Base-by-base conservation (phyloP, 2,113 vertebrate genomes). In the Archocentrus centrarchus region DNA sequence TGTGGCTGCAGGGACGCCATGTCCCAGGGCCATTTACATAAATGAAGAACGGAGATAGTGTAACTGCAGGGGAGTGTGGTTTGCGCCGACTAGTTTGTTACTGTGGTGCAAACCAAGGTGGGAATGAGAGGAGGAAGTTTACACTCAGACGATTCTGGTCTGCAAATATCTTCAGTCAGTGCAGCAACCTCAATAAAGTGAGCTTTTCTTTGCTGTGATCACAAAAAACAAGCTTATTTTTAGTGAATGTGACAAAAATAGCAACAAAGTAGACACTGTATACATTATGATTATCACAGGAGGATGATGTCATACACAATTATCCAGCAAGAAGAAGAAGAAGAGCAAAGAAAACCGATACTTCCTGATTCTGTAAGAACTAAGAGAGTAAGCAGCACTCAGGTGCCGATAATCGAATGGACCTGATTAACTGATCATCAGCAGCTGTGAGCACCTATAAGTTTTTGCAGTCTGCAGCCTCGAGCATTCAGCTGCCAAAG, bases 1-100 rank as follows among this genome's bases (percentile, higher is more conserved):
- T 22, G 1, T 1, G 80, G 59, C 6, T 22, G 59, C 81, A 7
- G 37, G 61, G 76, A 59, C 53, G 2, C 44, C 66, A 0, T 73
- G 66, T 79, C 57, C 15, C 85, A 20, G 53, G 57, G 78, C 39
- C 30, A 30, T 59, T 79, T 76, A 15, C 61, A 80, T 79, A 58
- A 89, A 80, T 30, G 59, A 37, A 83, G 81, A 89, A 80, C 32
- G 85, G 62, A 20, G 75, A 39, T 18, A 75, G 81, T 81, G 86
- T 82, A 10, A 66, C 64, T 76, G 32, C 59, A 63, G 84, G 77
- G 59, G 41, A 64, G 80, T 55, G 79, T 22, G 82, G 81, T 86
- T 44, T 50, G 32, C 70, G 60, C 14, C 22, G 39, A 41, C 57
- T 22, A n/a, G 73, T 53, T 44, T 57, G 85, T 59, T 68, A 18